Evolutionary conservation across 2,888 invertebrate species (phyloP).

Genomic region (Oxyscelio sp.): DNA sequence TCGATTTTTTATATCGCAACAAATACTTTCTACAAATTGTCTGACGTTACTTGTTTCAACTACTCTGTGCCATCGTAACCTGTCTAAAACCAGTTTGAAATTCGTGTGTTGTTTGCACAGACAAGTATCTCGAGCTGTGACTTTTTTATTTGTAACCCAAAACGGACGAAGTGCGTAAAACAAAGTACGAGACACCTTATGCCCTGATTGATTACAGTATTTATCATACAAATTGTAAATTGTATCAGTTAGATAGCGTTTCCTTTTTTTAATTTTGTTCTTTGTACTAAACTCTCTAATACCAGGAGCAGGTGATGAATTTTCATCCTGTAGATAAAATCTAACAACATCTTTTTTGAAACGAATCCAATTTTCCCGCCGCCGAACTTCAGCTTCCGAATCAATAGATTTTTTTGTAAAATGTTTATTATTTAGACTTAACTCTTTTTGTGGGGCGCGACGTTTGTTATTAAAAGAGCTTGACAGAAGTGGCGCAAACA

Average conservation of each 20-base stretch:
- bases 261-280: neutral
- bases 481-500: too few relatives aligned
- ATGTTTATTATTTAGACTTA: neutral
- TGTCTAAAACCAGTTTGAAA: constrained; percentile 36
- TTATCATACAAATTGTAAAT: neutral
- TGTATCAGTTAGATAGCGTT: constrained; percentile 10
- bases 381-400: too few relatives aligned
- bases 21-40: constrained; percentile 11
- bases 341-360: neutral
- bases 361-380: neutral
- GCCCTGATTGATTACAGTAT: neutral
- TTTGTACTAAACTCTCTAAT: neutral
- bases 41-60: neutral
- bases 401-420: neutral
- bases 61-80: constrained; percentile 28
- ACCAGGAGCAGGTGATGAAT: neutral
- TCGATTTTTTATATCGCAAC: constrained; percentile 24
- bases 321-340: neutral
- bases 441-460: neutral
- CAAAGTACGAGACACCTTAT: constrained; percentile 5
- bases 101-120: constrained; percentile 52
- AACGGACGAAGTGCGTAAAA: constrained; percentile 45
- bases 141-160: constrained; percentile 40
- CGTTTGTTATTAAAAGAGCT: too few relatives aligned
- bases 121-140: constrained; percentile 46